Conservation (phyloP, 2,888 invertebrate species). For the Lasioglossum morio region DNA sequence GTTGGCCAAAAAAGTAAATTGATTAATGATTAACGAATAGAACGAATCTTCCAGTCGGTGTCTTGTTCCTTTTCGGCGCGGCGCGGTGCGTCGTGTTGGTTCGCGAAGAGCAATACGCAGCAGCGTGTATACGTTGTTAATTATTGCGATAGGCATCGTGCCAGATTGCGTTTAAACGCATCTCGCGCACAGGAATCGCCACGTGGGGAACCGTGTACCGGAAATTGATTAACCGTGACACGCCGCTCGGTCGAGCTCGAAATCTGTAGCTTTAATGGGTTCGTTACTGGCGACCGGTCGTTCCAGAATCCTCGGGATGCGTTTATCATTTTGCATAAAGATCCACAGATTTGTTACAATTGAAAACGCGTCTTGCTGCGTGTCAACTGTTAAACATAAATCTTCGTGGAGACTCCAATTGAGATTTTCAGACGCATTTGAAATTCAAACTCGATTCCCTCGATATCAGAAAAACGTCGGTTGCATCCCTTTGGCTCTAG, state of each 20-base stretch:
- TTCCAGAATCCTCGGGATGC: neutral
- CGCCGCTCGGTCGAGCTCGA: neutral
- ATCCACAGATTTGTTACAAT: neutral
- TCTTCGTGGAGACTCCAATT: neutral
- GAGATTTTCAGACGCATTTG: neutral
- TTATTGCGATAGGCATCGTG: slow-evolving; percentile 43
- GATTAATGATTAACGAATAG: no score
- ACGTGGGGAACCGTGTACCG: slow-evolving; percentile 31
- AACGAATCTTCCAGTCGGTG: neutral
- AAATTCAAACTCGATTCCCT: neutral
- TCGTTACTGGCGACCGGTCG: slow-evolving; percentile 10
- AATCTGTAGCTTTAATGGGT: slow-evolving; percentile 38
- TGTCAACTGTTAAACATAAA: neutral
- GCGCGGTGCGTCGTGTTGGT: neutral
- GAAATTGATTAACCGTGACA: slow-evolving; percentile 49
- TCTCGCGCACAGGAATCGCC: slow-evolving; percentile 44
- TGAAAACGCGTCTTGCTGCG: no score
- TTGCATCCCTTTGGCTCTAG: neutral
- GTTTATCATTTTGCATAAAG: neutral
- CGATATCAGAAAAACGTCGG: neutral
- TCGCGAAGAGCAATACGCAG: slow-evolving; percentile 24
- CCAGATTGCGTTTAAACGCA: slow-evolving; percentile 40
- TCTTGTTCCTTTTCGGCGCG: neutral
- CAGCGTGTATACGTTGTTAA: slow-evolving; percentile 38
- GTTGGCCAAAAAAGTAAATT: no score